Conservation (phyloP, 1,140 invertebrate genomes). For the Drosophila sproati region DNA sequence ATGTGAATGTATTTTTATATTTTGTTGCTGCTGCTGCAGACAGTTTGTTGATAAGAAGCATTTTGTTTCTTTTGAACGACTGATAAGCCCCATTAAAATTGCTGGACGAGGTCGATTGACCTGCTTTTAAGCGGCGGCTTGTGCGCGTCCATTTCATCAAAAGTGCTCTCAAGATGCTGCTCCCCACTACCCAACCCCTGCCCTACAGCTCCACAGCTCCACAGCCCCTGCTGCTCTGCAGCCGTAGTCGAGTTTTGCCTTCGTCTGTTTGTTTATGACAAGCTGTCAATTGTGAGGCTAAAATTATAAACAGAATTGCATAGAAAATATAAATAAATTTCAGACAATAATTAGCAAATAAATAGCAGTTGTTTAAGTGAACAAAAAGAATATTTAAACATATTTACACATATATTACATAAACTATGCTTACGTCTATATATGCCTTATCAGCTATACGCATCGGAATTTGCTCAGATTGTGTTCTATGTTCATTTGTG, state of each 20-base stretch:
- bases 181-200: neutral
- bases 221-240: neutral
- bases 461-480: slow-evolving; percentile 17
- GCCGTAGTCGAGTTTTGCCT: neutral
- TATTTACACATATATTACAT: slow-evolving; percentile 5
- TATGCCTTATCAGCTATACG: slow-evolving; percentile 16
- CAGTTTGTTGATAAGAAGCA: slow-evolving; percentile 47
- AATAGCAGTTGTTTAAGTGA: slow-evolving; percentile 22
- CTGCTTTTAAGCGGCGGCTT: slow-evolving; percentile 50
- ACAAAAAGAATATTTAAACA: neutral
- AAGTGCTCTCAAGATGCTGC: slow-evolving; percentile 22
- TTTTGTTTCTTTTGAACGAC: slow-evolving; percentile 52
- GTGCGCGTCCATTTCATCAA: slow-evolving; percentile 38
- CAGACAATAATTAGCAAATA: slow-evolving; percentile 38
- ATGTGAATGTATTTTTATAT: neutral
- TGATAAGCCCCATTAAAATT: slow-evolving; percentile 55
- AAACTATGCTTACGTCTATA: neutral
- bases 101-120: slow-evolving; percentile 55
- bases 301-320: slow-evolving; percentile 43
- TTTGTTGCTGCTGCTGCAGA: slow-evolving; percentile 32
- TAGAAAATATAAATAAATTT: slow-evolving; percentile 14
- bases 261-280: slow-evolving; percentile 38
- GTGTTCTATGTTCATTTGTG: slow-evolving; percentile 5
- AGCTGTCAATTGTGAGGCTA: slow-evolving; percentile 46
- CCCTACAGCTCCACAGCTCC: too few relatives aligned